Conservation (phyloP, 1,140 invertebrate genomes). For the Drosophila jambulina region DNA sequence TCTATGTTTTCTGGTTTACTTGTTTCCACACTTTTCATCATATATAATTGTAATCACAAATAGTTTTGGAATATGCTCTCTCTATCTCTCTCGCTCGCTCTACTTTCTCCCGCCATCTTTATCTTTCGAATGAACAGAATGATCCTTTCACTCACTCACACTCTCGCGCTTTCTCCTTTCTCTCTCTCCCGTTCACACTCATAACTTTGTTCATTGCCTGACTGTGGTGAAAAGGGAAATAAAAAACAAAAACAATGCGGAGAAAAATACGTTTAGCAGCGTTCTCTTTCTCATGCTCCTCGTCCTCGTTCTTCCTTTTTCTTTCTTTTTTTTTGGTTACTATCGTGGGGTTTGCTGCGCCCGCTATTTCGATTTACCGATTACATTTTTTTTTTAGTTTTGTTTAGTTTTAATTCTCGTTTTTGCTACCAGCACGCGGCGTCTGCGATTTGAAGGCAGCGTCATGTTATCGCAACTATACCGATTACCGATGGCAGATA, state of each 20-base stretch:
- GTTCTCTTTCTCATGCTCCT: slow-evolving; percentile 10
- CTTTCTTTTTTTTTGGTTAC: slow-evolving; percentile 25
- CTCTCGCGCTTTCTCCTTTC: slow-evolving; percentile 4
- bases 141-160: slow-evolving; percentile 25
- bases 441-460: slow-evolving; percentile 70
- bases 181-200: slow-evolving; percentile 29
- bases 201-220: slow-evolving; percentile 67
- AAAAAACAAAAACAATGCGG: slow-evolving; percentile 40
- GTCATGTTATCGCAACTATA: slow-evolving; percentile 62
- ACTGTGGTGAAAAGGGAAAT: slow-evolving; percentile 34
- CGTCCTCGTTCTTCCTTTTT: background rate
- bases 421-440: slow-evolving; percentile 45
- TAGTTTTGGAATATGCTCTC: slow-evolving; percentile 82
- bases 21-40: slow-evolving; percentile 31
- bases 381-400: slow-evolving; percentile 18
- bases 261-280: slow-evolving; percentile 36
- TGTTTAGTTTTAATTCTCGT: background rate
- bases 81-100: slow-evolving; percentile 26
- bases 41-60: slow-evolving; percentile 82
- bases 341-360: slow-evolving; percentile 51
- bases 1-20: slow-evolving; percentile 49
- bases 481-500: slow-evolving; percentile 18
- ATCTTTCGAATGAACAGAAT: slow-evolving; percentile 24
- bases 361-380: slow-evolving; percentile 31
- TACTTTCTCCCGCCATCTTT: slow-evolving; percentile 12